Percentiles rank a stretch among this genome's conserved stretches.
These are phyloP conservation scores for Papilio polyxenes DNA, from an alignment of 1,140 invertebrate species.

Conservation along the genomic window DNA sequence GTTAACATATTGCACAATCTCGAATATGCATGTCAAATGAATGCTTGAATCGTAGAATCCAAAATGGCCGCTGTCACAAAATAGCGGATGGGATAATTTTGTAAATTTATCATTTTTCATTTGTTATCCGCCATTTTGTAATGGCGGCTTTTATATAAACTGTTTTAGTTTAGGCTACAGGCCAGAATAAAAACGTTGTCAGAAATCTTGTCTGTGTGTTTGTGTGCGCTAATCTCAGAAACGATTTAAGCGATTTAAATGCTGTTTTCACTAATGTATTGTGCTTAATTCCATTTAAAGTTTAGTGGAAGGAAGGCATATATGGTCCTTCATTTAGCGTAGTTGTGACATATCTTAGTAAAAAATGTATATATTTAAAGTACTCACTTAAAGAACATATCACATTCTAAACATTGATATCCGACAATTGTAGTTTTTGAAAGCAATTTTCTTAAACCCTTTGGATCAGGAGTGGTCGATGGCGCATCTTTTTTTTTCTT, in stretches of 20 bases:
- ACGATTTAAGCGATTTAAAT: neutral
- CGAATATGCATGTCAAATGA: no score
- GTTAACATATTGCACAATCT: no score
- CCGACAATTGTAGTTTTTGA: slow-evolving; percentile 71
- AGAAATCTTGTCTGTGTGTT: neutral
- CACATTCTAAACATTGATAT: slow-evolving; percentile 72
- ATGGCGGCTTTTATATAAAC: no score
- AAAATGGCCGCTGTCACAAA: no score
- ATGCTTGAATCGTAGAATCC: no score
- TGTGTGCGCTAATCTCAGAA: neutral
- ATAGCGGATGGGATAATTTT: no score
- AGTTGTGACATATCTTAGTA: neutral
- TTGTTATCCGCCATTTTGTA: no score
- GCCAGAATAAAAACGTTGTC: neutral
- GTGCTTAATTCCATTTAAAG: neutral
- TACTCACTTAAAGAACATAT: slow-evolving; percentile 75
- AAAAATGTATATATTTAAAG: neutral
- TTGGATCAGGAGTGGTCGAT: slow-evolving; percentile 48
- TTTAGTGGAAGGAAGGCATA: neutral
- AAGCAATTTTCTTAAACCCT: slow-evolving; percentile 63
- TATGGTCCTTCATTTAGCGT: no score
- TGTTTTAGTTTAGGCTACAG: neutral
- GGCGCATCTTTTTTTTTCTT: slow-evolving; percentile 53
- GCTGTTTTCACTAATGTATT: neutral
- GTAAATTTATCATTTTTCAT: no score